Conservation (phyloP, 2,888 invertebrate genomes). For the Drosophila dives region DNA sequence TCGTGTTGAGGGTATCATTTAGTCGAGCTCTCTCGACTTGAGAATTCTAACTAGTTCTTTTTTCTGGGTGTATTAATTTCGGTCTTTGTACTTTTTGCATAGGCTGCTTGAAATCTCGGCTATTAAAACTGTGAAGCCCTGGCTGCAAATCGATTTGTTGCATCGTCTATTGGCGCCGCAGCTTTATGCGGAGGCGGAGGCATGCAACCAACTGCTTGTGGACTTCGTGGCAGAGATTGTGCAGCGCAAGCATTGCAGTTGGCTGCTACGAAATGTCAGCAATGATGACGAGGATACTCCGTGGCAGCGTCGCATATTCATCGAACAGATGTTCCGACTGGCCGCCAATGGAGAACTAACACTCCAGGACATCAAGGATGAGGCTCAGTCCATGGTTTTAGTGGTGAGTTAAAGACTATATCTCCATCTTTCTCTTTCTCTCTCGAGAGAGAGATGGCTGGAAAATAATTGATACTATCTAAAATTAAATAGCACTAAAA, state of each 20-base stretch:
- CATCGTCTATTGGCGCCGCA: conserved; percentile 78
- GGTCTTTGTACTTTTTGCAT: conserved; percentile 6
- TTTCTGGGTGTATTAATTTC: background rate
- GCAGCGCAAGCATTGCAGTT: conserved; percentile 78
- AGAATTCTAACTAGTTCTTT: background rate
- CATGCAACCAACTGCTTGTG: conserved; percentile 76
- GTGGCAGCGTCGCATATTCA: conserved; percentile 81
- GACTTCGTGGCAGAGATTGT: conserved; percentile 82
- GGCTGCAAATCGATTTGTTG: conserved; percentile 83
- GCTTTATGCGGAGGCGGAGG: conserved; percentile 70
- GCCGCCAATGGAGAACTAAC: conserved; percentile 82
- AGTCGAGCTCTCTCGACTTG: background rate
- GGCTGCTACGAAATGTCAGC: conserved; percentile 61
- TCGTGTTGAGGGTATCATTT: background rate
- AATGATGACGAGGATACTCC: conserved; percentile 31
- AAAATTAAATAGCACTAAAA: background rate
- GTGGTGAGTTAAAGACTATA: conserved; percentile 73
- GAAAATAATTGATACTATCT: background rate
- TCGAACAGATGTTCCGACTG: conserved; percentile 83
- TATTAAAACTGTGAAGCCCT: conserved; percentile 81
- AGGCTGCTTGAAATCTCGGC: conserved; percentile 82
- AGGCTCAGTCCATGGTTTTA: conserved; percentile 83
- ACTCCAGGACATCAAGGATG: conserved; percentile 82
- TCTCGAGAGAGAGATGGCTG: too few relatives aligned
- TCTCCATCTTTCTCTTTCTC: background rate